A percentile compares a stretch with the other conserved stretches of the same genome.
Conservation (phyloP, 2,888 invertebrate genomes). For the Melieria omissa region DNA sequence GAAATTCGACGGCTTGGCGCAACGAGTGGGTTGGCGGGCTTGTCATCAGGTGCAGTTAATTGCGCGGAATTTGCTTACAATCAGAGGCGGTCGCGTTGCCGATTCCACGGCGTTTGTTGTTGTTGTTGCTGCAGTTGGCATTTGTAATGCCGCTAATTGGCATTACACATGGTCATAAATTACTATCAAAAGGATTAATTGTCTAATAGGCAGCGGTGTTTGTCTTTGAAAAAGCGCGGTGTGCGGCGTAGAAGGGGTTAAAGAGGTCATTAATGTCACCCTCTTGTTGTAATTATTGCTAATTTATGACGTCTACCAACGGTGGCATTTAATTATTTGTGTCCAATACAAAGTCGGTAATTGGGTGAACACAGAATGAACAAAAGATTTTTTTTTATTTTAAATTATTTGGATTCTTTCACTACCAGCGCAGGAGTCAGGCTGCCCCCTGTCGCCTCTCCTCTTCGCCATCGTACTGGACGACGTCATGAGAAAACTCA, state of each 20-base stretch:
- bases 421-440: too few species aligned
- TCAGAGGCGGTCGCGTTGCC: neutral
- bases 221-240: neutral
- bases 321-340: too few species aligned
- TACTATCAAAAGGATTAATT: conserved; percentile 26
- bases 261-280: conserved; percentile 28
- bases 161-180: conserved; percentile 31
- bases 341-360: too few species aligned
- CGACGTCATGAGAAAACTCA: too few species aligned
- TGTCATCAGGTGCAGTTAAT: conserved; percentile 63
- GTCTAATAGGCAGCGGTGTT: neutral
- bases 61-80: conserved; percentile 55
- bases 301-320: conserved; percentile 18
- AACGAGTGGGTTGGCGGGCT: neutral
- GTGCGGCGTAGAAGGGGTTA: conserved; percentile 19
- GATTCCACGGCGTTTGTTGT: neutral
- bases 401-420: too few species aligned
- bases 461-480: too few species aligned
- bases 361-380: too few species aligned
- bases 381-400: too few species aligned
- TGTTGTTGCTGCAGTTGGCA: conserved; percentile 11
- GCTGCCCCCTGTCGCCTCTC: too few species aligned
- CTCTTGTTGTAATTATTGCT: conserved; percentile 32
- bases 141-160: conserved; percentile 28
- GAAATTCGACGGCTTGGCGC: too few species aligned